phyloP scores from a whole-genome alignment of 1,140 invertebrate genomes.

The Zaprionus ornatus region DNA sequence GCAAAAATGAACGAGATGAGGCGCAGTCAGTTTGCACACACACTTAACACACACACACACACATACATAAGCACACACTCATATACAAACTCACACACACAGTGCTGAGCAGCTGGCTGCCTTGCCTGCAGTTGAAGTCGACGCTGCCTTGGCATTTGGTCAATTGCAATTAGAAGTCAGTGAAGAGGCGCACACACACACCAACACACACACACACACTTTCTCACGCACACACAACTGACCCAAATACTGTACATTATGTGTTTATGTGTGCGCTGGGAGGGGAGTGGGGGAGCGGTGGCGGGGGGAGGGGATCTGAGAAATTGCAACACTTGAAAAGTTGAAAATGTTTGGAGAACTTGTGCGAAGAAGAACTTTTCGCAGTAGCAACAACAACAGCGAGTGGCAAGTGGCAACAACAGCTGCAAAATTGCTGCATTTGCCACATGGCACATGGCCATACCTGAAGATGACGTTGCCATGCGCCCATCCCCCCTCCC shows the following conservation, averaged over 20 bases:
- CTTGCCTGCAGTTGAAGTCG: slow-evolving; percentile 17
- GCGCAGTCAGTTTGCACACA: slow-evolving; percentile 4
- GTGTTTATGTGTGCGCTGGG: slow-evolving; percentile 57
- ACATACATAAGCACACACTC: slow-evolving; percentile 2
- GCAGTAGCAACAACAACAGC: slow-evolving; percentile 39
- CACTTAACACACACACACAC: slow-evolving; percentile 9
- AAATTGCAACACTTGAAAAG: slow-evolving; percentile 80
- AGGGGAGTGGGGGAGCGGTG: neutral
- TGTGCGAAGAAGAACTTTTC: slow-evolving; percentile 54
- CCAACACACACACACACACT: neutral
- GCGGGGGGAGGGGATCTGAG: slow-evolving; percentile 7
- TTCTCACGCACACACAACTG: slow-evolving; percentile 16
- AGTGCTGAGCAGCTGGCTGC: slow-evolving; percentile 13
- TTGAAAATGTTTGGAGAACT: slow-evolving; percentile 79
- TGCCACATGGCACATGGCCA: neutral
- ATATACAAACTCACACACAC: slow-evolving; percentile 8
- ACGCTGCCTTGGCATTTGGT: slow-evolving; percentile 52
- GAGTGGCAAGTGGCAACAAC: slow-evolving; percentile 23
- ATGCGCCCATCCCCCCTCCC: neutral
- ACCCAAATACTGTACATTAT: slow-evolving; percentile 79
- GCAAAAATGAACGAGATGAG: slow-evolving; percentile 55
- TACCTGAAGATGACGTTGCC: slow-evolving; percentile 21
- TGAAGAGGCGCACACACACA: slow-evolving; percentile 23
- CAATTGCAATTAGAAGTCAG: slow-evolving; percentile 78
- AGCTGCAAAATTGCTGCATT: slow-evolving; percentile 39